Conservation (phyloP, 1,140 invertebrate species). For the Antheraea pernyi region DNA sequence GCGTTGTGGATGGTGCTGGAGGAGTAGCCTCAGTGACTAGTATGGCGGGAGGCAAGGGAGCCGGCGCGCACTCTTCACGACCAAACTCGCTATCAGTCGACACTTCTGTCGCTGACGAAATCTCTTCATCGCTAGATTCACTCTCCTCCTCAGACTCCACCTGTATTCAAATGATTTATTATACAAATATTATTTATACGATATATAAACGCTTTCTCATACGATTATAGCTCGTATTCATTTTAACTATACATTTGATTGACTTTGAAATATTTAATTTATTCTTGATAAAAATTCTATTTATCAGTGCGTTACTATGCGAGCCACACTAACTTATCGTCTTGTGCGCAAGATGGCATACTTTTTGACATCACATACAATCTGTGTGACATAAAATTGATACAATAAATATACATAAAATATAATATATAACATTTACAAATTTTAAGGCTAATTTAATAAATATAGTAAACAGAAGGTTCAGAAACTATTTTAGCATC, state of each 20-base stretch:
- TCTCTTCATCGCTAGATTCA: constrained; percentile 84
- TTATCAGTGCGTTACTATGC: too few relatives aligned
- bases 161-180: constrained; percentile 29
- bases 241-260: too few relatives aligned
- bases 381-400: not conserved
- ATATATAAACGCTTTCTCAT: not conserved
- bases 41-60: constrained; percentile 67
- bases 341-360: constrained; percentile 30
- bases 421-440: not conserved
- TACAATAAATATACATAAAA: constrained; percentile 7
- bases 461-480: too few relatives aligned
- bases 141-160: constrained; percentile 85
- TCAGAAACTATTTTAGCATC: too few relatives aligned
- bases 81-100: constrained; percentile 95
- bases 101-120: constrained; percentile 93
- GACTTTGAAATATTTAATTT: too few relatives aligned
- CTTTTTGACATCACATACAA: constrained; percentile 1
- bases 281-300: too few relatives aligned
- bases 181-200: not conserved
- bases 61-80: constrained; percentile 87
- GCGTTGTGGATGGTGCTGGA: constrained; percentile 76
- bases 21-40: constrained; percentile 49
- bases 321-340: constrained; percentile 64
- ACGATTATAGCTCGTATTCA: too few relatives aligned
- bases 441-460: not conserved